Percentiles rank a stretch among this genome's conserved stretches.
phyloP scores from a whole-genome alignment of 92 coral and sea anemone genomes.

The Epizoanthus illoricatus region DNA sequence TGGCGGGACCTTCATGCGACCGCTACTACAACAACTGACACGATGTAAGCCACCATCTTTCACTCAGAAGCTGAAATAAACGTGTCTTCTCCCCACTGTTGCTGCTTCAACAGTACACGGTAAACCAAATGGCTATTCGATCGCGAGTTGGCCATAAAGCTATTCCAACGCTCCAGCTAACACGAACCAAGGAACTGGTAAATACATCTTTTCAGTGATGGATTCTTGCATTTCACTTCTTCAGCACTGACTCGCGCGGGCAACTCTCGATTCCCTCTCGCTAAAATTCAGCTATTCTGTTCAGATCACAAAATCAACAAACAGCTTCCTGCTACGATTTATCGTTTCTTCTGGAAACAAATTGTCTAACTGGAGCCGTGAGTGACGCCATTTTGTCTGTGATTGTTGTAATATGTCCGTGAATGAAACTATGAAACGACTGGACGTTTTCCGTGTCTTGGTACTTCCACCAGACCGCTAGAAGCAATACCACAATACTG shows the following conservation, averaged over 20 bases:
- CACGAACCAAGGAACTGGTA: too few species aligned
- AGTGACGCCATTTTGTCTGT: slow-evolving; percentile 18
- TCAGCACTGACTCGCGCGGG: background rate
- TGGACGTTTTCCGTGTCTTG: slow-evolving; percentile 33
- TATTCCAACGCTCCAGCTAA: too few species aligned
- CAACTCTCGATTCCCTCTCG: background rate
- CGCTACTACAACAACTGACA: too few species aligned
- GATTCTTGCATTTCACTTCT: background rate
- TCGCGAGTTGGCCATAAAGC: too few species aligned
- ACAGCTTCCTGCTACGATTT: slow-evolving; percentile 17
- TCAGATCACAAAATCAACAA: background rate
- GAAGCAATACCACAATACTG: slow-evolving; percentile 16
- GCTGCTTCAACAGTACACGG: too few species aligned
- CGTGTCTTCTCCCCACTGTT: too few species aligned
- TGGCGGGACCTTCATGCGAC: too few species aligned
- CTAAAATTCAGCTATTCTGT: background rate
- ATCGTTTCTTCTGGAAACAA: background rate
- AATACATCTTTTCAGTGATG: too few species aligned
- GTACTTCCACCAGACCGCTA: slow-evolving; percentile 30
- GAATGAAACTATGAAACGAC: slow-evolving; percentile 11
- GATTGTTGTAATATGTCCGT: slow-evolving; percentile 12
- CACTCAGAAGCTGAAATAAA: too few species aligned
- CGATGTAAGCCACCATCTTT: too few species aligned
- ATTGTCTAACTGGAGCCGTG: slow-evolving; percentile 14
- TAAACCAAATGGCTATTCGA: too few species aligned